These are phyloP conservation scores for Globodera rostochiensis DNA, from an alignment of 1,140 invertebrate genomes.

Conservation along the genomic window DNA sequence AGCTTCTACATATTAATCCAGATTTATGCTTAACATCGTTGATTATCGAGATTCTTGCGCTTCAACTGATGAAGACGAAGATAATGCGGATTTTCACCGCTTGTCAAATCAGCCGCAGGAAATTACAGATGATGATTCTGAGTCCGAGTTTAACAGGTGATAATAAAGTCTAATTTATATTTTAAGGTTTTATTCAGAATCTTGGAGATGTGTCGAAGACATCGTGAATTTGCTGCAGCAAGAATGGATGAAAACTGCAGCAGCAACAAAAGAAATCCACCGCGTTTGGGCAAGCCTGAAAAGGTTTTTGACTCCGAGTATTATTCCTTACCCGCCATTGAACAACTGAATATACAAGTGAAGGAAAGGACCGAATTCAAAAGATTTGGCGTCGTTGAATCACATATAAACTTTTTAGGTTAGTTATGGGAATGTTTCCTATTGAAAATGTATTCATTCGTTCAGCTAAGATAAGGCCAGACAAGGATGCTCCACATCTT, in stretches of 20 bases:
- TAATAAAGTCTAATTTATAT: constrained; percentile 23
- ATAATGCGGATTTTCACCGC: not conserved
- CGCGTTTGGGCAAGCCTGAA: not conserved
- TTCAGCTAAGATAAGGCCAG: constrained; percentile 45
- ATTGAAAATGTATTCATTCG: not conserved
- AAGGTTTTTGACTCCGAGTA: constrained; percentile 43
- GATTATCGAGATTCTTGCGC: constrained; percentile 30
- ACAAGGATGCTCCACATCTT: constrained; percentile 33
- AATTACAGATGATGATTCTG: constrained; percentile 23
- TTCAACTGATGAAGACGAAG: constrained; percentile 30
- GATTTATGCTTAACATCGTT: not conserved
- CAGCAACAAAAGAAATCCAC: not conserved
- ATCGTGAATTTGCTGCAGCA: constrained; percentile 17
- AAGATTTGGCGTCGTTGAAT: constrained; percentile 46
- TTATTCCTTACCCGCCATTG: constrained; percentile 40
- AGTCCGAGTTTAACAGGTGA: constrained; percentile 38
- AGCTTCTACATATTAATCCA: too few relatives aligned
- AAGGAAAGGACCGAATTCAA: constrained; percentile 37
- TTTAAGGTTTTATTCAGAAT: constrained; percentile 25
- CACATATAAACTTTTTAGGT: constrained; percentile 49
- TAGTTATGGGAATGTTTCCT: constrained; percentile 20
- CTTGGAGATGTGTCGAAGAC: constrained; percentile 31
- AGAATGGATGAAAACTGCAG: not conserved
- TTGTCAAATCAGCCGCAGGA: not conserved
- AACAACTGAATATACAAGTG: constrained; percentile 42